Evolutionary conservation across 1,140 invertebrate species (phyloP).

Genomic region (Dryas iulia): DNA sequence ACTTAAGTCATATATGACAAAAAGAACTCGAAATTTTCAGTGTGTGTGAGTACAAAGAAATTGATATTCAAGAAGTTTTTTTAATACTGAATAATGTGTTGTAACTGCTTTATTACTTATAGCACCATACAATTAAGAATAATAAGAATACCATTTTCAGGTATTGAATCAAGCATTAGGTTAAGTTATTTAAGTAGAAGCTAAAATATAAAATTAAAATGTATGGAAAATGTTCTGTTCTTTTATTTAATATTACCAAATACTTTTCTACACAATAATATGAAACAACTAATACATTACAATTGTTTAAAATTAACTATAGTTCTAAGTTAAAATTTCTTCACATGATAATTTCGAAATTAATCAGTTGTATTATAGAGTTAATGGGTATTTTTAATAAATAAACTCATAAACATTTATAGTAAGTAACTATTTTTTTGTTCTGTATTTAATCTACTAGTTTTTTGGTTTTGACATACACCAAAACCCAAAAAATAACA

Average conservation of each 20-base stretch:
- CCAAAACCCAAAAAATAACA: too few species aligned
- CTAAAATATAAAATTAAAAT: not conserved
- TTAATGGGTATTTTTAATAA: too few species aligned
- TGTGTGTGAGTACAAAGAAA: not conserved
- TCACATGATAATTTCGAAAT: too few species aligned
- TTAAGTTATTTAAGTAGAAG: not conserved
- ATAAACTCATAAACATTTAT: too few species aligned
- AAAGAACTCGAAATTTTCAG: not conserved
- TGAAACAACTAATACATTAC: not conserved
- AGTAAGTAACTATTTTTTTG: too few species aligned
- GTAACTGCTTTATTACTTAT: not conserved
- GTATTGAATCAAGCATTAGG: not conserved
- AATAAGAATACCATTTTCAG: not conserved
- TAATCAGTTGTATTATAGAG: too few species aligned
- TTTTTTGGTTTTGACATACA: too few species aligned
- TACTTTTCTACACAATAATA: not conserved
- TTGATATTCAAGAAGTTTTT: not conserved
- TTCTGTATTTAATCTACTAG: too few species aligned
- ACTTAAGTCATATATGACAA: not conserved
- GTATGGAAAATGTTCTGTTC: not conserved
- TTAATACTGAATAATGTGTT: not conserved
- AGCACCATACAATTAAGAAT: not conserved
- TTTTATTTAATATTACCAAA: not conserved
- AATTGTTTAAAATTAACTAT: not conserved
- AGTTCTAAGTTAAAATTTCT: too few species aligned